Evolutionary conservation across 2,113 vertebrate species (phyloP).

Genomic region (Bos indicus): DNA sequence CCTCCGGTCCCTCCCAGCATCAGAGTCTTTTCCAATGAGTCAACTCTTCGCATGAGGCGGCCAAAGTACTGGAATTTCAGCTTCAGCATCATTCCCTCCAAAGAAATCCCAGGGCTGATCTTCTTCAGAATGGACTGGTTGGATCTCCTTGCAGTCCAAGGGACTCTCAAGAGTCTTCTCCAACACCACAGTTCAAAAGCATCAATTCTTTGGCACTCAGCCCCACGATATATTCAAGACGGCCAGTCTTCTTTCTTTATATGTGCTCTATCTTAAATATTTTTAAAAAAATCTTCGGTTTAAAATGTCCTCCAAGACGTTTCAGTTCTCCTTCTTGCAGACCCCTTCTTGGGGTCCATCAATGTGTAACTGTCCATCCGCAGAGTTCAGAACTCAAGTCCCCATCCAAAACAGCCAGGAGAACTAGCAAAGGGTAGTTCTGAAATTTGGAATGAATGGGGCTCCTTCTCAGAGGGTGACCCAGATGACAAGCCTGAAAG

Average conservation of each 20-base stretch:
- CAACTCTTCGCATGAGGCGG: too few relatives aligned
- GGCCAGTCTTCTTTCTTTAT: neutral
- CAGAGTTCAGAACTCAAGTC: neutral
- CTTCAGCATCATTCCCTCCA: too few relatives aligned
- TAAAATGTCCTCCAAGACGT: neutral
- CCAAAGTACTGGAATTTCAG: too few relatives aligned
- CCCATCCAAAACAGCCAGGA: neutral
- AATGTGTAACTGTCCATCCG: neutral
- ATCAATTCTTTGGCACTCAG: too few relatives aligned
- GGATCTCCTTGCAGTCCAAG: too few relatives aligned
- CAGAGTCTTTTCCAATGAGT: too few relatives aligned
- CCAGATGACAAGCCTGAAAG: neutral
- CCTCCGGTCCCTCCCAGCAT: too few relatives aligned
- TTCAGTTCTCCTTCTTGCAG: neutral
- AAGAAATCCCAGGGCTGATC: too few relatives aligned
- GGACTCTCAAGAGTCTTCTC: too few relatives aligned
- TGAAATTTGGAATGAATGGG: neutral
- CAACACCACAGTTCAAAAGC: too few relatives aligned
- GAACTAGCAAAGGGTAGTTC: neutral
- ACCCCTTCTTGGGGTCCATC: neutral
- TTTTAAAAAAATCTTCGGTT: neutral
- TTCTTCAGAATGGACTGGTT: too few relatives aligned
- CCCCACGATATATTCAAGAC: too few relatives aligned
- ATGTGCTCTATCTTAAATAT: neutral
- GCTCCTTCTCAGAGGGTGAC: neutral